Base-by-base conservation (phyloP, 2,888 invertebrate genomes). In the Anthoptus insignis region DNA sequence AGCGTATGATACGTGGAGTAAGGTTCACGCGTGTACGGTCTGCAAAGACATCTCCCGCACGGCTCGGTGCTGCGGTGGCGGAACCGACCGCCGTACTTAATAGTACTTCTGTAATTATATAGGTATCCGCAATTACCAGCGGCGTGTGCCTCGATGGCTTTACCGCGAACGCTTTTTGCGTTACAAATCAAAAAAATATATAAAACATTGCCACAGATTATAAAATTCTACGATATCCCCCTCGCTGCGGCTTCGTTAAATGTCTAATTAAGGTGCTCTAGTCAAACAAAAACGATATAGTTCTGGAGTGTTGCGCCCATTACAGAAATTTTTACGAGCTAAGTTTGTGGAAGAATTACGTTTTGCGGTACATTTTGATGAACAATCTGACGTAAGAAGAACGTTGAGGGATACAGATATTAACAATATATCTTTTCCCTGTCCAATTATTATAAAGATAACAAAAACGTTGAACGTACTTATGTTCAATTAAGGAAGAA, bases 1-100 rank as follows among this genome's bases (percentile, higher is more conserved):
- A 87, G 83, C 75, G 82, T 86, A 86, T 89, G 88, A 90, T 89
- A 90, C 89, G 87, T 78, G 82, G 81, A 84, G 86, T 84, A 84
- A 87, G 87, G 88, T 86, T 86, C 85, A 84, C 76, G 64, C 34
- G 88, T 87, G 88, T 87, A 90, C 81, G 74, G 87, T 78, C 76
- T 50, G 79, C 81, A 79, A 70, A 73, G 42, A 8, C 42, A 16
- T 7, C 14, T 6, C 67, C 29, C 53, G 59, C 66, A 73, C 75
- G 70, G 67, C 24, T 69, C 69, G 72, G 75, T 70, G 63, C 64
- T 69, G 73, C 53, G 73, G 77, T 79, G 76, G 68, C 76, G 76
- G 72, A 73, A 74, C 74, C 75, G 76, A 70, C 69, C 16, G 56
- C n/a, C n/a, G n/a, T n/a, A n/a, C n/a, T n/a, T 63, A 68, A 76